Evolutionary conservation across 2,113 vertebrate species (phyloP).

Genomic region (Hemiscyllium ocellatum): DNA sequence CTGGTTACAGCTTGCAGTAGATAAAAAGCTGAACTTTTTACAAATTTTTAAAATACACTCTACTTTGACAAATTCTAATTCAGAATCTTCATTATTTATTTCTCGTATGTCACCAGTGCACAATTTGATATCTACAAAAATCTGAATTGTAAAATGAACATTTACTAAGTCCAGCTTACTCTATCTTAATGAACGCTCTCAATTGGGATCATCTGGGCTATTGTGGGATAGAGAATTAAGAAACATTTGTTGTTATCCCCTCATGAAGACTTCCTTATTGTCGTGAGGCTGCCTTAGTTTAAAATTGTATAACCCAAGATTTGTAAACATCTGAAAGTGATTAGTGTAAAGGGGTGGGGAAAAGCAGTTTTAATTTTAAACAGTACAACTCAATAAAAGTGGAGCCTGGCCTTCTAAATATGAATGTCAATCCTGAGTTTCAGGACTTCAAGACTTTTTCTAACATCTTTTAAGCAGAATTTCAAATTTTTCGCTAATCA

Average conservation of each 20-base stretch:
- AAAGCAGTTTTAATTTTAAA: background rate
- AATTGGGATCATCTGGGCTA: background rate
- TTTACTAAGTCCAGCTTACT: background rate
- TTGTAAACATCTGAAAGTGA: background rate
- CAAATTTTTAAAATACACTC: background rate
- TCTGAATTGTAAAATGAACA: background rate
- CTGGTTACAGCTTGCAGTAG: background rate
- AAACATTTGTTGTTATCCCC: background rate
- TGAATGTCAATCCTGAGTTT: background rate
- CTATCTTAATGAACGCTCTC: background rate
- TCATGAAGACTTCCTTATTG: background rate
- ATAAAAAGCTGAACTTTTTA: background rate
- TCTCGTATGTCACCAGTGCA: background rate
- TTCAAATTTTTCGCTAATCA: background rate
- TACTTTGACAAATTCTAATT: background rate
- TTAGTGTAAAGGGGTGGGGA: background rate
- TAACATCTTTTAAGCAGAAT: background rate
- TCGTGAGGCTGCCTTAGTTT: background rate
- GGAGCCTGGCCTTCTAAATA: background rate
- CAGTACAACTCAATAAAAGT: background rate
- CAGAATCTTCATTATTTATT: background rate
- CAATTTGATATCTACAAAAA: background rate
- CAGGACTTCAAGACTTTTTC: background rate
- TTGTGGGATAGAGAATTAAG: background rate
- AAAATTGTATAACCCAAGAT: background rate